A percentile compares a stretch with the other conserved stretches of the same genome.
Evolutionary conservation across 2,888 invertebrate genomes (phyloP).

Genomic region (Mythimna impura): DNA sequence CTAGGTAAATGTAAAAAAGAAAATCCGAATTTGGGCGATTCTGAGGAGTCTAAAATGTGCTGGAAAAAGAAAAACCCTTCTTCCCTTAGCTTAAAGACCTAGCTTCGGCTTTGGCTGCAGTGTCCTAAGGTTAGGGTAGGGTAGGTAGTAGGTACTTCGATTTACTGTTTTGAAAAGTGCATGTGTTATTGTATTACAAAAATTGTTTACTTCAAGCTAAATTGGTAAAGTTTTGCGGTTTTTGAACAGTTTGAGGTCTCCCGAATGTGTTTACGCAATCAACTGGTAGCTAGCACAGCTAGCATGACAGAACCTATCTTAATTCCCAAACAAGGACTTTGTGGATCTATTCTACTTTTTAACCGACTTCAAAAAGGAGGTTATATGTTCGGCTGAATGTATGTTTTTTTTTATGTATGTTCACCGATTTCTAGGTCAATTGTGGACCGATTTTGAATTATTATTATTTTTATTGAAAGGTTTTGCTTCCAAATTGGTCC

Average conservation of each 20-base stretch:
- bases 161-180: constrained; percentile 2
- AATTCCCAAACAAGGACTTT: constrained; percentile 2
- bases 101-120: background rate
- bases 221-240: constrained; percentile 13
- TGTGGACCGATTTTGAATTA: no score
- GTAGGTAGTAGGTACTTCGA: background rate
- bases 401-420: no score
- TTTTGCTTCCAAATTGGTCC: no score
- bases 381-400: no score
- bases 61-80: background rate
- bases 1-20: background rate
- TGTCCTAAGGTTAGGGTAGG: background rate
- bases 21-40: constrained; percentile 1
- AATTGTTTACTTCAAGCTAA: constrained; percentile 10
- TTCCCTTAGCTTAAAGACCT: background rate
- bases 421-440: no score
- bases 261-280: constrained; percentile 42
- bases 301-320: background rate
- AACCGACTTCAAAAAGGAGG: no score
- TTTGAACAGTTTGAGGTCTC: constrained; percentile 7
- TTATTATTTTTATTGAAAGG: no score
- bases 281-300: constrained; percentile 43
- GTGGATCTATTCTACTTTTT: background rate
- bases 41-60: background rate
- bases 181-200: background rate